These are phyloP conservation scores for Notiomystis cincta DNA, from an alignment of 2,113 vertebrate genomes.

Conservation along the genomic window DNA sequence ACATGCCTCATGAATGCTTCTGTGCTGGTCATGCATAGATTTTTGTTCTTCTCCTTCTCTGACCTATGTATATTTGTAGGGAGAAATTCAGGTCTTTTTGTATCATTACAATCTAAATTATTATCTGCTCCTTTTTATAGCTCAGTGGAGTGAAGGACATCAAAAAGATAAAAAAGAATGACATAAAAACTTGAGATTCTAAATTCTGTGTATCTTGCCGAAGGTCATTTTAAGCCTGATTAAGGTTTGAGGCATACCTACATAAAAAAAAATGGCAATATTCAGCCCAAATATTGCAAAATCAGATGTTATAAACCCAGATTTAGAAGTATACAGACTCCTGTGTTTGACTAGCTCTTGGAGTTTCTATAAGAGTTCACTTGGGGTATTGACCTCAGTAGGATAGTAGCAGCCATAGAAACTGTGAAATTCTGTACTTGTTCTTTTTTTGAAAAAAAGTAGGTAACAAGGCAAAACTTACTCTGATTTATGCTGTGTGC, in stretches of 20 bases:
- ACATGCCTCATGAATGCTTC: neutral
- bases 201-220: neutral
- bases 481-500: neutral
- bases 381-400: neutral
- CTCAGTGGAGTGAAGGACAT: neutral
- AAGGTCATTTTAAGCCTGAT: neutral
- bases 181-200: neutral
- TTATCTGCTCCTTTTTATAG: neutral
- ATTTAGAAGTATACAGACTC: neutral
- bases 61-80: neutral
- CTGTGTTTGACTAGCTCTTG: neutral
- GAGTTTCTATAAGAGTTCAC: neutral
- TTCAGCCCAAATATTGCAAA: neutral
- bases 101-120: neutral
- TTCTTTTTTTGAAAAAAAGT: neutral
- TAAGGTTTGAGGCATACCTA: neutral
- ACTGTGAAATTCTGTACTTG: neutral
- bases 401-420: neutral
- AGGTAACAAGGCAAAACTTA: neutral
- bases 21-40: fast-evolving
- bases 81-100: neutral
- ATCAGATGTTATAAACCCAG: neutral
- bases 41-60: neutral
- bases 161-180: neutral
- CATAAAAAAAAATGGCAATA: neutral